These are phyloP conservation scores for Amblyopsis hoosieri DNA, from an alignment of 2,797 vertebrate genomes.

Conservation along the genomic window DNA sequence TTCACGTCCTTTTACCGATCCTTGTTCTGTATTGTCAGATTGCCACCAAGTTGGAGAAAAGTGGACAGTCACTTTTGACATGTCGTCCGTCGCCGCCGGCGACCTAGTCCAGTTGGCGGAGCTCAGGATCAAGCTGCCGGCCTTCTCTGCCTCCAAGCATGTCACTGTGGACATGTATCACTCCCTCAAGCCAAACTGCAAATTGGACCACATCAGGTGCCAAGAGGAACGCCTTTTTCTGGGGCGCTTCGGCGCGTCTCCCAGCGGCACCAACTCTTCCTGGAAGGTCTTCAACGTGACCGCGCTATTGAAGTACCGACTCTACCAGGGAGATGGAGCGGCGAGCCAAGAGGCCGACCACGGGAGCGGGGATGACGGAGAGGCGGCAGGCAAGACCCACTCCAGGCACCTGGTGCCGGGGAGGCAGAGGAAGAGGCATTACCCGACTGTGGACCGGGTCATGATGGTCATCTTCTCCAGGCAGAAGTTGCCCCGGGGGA, in stretches of 20 bases:
- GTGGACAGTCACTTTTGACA: slow-evolving; percentile 86
- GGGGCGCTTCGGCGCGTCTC: slow-evolving; percentile 73
- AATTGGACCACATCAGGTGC: slow-evolving; percentile 32
- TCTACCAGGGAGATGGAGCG: slow-evolving; percentile 55
- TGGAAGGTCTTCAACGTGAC: slow-evolving; percentile 87
- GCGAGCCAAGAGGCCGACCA: slow-evolving; percentile 13
- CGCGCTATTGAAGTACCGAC: slow-evolving; percentile 76
- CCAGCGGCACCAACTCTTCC: slow-evolving; percentile 54
- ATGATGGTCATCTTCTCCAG: slow-evolving; percentile 88
- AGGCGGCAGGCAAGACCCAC: background rate
- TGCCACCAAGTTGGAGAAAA: slow-evolving; percentile 74
- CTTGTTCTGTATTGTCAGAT: slow-evolving; percentile 61
- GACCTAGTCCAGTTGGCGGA: slow-evolving; percentile 82
- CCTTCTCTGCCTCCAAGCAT: slow-evolving; percentile 47
- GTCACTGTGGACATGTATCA: slow-evolving; percentile 83
- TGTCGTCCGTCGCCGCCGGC: slow-evolving; percentile 81
- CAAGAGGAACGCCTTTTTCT: slow-evolving; percentile 69
- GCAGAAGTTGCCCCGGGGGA: slow-evolving; percentile 55
- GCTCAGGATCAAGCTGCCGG: slow-evolving; percentile 76
- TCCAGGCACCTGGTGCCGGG: slow-evolving; percentile 15
- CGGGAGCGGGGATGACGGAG: slow-evolving; percentile 28
- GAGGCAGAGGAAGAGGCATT: slow-evolving; percentile 34
- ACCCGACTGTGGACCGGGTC: slow-evolving; percentile 61
- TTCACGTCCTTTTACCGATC: no score
- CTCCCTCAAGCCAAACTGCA: slow-evolving; percentile 60